Evolutionary conservation across 1,140 invertebrate genomes (phyloP), one percentile per base, ranked within the genome.

Genomic region (Pseudobourletiella spinata): DNA sequence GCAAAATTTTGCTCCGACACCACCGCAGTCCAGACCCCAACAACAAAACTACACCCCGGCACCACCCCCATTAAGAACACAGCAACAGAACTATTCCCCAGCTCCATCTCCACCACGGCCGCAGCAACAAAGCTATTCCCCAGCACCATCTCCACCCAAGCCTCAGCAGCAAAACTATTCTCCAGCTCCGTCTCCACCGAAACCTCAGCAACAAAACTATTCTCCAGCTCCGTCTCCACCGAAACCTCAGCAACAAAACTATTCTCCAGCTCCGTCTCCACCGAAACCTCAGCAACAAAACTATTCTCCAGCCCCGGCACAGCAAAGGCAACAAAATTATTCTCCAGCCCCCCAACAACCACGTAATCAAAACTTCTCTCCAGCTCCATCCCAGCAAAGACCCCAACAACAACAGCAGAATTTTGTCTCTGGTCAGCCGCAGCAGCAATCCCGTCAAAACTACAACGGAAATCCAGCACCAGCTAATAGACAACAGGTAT

Each of bases 1-100:
- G 25, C 50, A 57, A 57, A 39, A 63, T 58, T 28, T 18, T 50
- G 3, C 24, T 3, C 57, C 39, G 46, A 3, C 22, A 26, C 32
- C 32, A 16, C 32, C 11, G 46, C 6, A 48, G 22, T 18, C 46
- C 6, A 51, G 14, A 25, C 39, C 30, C 28, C 39, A 25, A 3
- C 29, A 25, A 18, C 52, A 55, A 48, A 43, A 39, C 30, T 0
- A 30, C 20, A 18, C 20, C 26, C 52, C n/a, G 1, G 18, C 18
- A 51, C 29, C 56, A 18, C 61, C 28, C 1, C 56, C 2, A 39
- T 22, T n/a, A 25, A 39, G 3, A 25, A 56, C 26, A 28, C 39
- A 25, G 2, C 29, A 25, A n/a, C 52, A 55, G 28, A 43, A 39
- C 30, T 0, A 30, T 20, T 20, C 20, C 24, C 52, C n/a, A 6